These are phyloP conservation scores for Polymixis lichenea DNA, from an alignment of 2,888 invertebrate genomes.

Conservation along the genomic window DNA sequence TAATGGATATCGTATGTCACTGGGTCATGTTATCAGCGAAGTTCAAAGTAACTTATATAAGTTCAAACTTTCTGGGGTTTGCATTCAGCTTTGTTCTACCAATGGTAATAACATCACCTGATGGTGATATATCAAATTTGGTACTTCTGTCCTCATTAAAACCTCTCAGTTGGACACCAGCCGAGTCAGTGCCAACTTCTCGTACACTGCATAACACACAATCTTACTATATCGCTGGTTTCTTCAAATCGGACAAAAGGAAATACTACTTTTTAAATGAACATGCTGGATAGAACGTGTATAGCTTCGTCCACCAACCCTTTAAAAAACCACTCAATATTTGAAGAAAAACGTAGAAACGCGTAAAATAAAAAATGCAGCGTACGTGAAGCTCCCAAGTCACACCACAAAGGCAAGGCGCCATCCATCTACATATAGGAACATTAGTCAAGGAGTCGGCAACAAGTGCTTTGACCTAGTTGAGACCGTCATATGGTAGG, in stretches of 20 bases:
- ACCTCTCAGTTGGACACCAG: not conserved
- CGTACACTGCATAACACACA: not conserved
- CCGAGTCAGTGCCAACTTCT: not conserved
- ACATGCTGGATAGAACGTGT: not conserved
- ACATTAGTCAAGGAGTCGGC: conserved; percentile 58
- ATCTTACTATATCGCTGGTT: not conserved
- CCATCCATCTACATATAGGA: conserved; percentile 60
- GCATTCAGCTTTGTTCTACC: not conserved
- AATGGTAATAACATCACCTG: not conserved
- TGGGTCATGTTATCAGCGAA: not conserved
- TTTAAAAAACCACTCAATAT: not conserved
- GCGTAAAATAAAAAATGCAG: conserved; percentile 23
- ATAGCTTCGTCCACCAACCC: not conserved
- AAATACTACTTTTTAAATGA: not conserved
- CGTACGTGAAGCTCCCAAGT: conserved; percentile 4
- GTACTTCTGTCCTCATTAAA: not conserved
- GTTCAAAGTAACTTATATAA: not conserved
- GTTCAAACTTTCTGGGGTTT: not conserved
- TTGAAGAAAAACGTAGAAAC: not conserved
- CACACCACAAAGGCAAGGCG: conserved; percentile 42
- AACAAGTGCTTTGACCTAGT: conserved; percentile 64
- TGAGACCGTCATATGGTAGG: conserved; percentile 34
- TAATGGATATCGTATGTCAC: not conserved
- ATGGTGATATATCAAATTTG: not conserved
- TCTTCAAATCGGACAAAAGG: not conserved